Evolutionary conservation across 2,113 vertebrate species (phyloP).

Genomic region (Guaruba guarouba): DNA sequence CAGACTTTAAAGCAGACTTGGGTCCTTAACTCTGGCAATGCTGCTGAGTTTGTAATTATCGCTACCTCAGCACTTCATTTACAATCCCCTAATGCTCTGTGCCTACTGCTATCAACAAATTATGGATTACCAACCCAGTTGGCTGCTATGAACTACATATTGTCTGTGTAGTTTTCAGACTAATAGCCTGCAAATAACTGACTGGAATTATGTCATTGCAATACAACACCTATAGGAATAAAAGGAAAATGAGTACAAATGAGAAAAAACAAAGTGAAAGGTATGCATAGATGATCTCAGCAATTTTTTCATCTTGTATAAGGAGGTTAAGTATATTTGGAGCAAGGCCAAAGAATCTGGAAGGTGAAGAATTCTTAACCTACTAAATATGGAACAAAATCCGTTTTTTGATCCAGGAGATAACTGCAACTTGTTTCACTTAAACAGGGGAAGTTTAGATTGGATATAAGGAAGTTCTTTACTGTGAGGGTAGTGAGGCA

Average conservation of each 20-base stretch:
- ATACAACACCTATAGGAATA: background rate
- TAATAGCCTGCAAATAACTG: background rate
- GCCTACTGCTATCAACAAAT: background rate
- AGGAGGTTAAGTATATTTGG: background rate
- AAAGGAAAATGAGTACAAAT: background rate
- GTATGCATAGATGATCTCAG: background rate
- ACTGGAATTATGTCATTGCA: background rate
- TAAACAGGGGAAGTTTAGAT: background rate
- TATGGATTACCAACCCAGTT: background rate
- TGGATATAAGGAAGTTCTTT: no score
- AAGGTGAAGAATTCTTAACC: background rate
- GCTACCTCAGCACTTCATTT: background rate
- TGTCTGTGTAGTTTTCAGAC: background rate
- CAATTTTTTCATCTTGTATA: background rate
- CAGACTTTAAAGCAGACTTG: slow-evolving; percentile 4
- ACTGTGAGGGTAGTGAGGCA: no score
- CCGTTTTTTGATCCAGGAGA: background rate
- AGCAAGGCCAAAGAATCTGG: background rate
- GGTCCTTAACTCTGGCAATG: background rate
- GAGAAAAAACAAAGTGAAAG: background rate
- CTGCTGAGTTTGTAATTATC: slow-evolving; percentile 7
- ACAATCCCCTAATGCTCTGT: background rate
- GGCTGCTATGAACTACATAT: background rate
- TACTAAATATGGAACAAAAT: background rate
- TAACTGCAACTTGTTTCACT: background rate